Conservation (phyloP, 2,797 vertebrate genomes). For the Podarcis siculus region DNA sequence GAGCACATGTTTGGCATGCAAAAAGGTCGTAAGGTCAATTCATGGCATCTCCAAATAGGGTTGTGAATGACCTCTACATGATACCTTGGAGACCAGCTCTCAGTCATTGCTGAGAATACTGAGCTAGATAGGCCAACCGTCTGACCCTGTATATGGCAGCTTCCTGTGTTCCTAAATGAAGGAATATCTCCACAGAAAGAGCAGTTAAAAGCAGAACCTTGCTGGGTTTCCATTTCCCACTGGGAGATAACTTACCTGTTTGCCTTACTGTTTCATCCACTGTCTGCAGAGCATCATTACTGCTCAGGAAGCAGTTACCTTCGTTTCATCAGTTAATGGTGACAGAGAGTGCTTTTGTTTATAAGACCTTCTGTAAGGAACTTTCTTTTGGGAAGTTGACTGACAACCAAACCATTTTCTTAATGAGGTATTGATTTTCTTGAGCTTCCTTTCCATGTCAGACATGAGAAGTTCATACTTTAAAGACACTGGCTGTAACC, state of each 20-base stretch:
- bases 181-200: neutral
- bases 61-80: no score
- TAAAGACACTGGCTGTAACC: conserved; percentile 3
- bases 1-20: no score
- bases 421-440: conserved; percentile 50
- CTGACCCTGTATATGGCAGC: no score
- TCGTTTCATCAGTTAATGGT: conserved; percentile 29
- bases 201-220: neutral
- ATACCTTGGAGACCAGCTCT: no score
- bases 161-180: neutral
- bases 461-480: conserved; percentile 37
- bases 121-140: no score
- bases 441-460: conserved; percentile 37
- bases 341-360: conserved; percentile 36
- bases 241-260: neutral
- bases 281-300: neutral
- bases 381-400: conserved; percentile 32
- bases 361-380: conserved; percentile 25
- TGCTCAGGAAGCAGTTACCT: conserved; percentile 18
- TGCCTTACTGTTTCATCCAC: conserved; percentile 20
- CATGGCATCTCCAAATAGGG: no score
- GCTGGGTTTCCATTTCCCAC: neutral
- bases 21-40: no score
- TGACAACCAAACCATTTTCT: conserved; percentile 45
- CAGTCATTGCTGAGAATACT: no score